These are phyloP conservation scores for Thereva nobilitata DNA, from an alignment of 2,888 invertebrate genomes.

Conservation along the genomic window DNA sequence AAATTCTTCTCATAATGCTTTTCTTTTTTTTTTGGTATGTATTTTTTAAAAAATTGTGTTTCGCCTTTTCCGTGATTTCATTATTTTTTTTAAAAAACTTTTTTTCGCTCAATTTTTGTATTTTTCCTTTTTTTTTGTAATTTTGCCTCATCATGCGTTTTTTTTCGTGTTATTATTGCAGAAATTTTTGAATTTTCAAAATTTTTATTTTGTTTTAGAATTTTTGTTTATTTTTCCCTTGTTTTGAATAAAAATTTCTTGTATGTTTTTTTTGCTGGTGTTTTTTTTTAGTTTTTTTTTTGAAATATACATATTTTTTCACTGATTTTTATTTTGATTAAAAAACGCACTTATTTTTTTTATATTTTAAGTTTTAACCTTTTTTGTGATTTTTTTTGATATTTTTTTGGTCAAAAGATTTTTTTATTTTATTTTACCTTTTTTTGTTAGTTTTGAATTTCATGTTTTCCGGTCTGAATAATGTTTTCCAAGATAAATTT, in stretches of 20 bases:
- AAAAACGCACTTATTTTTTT: slow-evolving; percentile 23
- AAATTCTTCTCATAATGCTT: slow-evolving; percentile 23
- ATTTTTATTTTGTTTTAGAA: slow-evolving; percentile 3
- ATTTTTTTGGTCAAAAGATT: slow-evolving; percentile 1
- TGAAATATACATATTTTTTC: slow-evolving; percentile 7
- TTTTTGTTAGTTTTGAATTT: too few species aligned
- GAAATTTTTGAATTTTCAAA: neutral
- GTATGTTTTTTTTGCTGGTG: neutral
- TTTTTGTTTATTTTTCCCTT: slow-evolving; percentile 5
- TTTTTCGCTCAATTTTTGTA: slow-evolving; percentile 6
- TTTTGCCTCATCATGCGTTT: neutral
- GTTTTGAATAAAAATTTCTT: slow-evolving; percentile 12
- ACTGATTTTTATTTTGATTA: neutral
- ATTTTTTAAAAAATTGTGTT: slow-evolving; percentile 20
- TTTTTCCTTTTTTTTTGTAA: slow-evolving; percentile 21
- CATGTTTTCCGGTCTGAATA: too few species aligned
- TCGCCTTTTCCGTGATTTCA: neutral
- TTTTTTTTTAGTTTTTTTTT: slow-evolving; percentile 4
- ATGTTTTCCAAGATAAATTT: too few species aligned
- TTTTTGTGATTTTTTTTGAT: neutral
- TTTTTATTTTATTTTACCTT: neutral
- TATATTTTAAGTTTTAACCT: neutral
- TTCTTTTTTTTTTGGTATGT: neutral
- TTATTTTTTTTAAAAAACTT: neutral
- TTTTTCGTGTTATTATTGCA: neutral